Percentiles rank a stretch among this genome's conserved stretches.
phyloP scores from a whole-genome alignment of 2,888 invertebrate species.

The Drosophila fungiperda region DNA sequence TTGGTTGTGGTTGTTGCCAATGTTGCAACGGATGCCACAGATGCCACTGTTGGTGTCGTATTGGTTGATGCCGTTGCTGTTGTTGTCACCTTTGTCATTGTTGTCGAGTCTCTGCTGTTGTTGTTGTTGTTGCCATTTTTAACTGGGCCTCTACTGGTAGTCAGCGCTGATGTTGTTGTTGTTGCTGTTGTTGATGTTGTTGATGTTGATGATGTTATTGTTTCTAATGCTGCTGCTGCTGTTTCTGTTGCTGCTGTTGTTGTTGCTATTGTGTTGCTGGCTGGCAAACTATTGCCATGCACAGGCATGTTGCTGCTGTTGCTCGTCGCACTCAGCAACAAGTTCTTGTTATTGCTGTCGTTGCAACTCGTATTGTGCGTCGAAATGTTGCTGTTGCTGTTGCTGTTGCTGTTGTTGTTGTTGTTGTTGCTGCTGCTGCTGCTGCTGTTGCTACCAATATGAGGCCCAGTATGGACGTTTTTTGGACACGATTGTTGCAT shows the following conservation, averaged over 20 bases:
- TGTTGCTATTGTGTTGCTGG: conserved; percentile 52
- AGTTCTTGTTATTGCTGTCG: conserved; percentile 51
- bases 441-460: conserved; percentile 96
- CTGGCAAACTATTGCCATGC: conserved; percentile 71
- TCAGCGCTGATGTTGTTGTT: conserved; percentile 74
- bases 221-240: conserved; percentile 67
- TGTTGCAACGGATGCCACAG: conserved; percentile 58
- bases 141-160: conserved; percentile 85
- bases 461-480: conserved; percentile 99
- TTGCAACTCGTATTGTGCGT: conserved; percentile 13
- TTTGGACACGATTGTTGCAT: conserved; percentile 98
- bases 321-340: conserved; percentile 76
- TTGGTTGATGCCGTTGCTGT: conserved; percentile 60
- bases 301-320: conserved; percentile 44
- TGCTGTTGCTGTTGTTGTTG: conserved; percentile 40
- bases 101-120: conserved; percentile 72
- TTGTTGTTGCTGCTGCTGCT: conserved; percentile 79
- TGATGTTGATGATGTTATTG: conserved; percentile 58
- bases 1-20: conserved; percentile 65
- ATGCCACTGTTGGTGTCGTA: conserved; percentile 44
- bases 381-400: conserved; percentile 53
- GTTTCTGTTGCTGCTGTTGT: conserved; percentile 60
- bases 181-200: conserved; percentile 54
- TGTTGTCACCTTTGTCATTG: conserved; percentile 46
- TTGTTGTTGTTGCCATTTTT: conserved; percentile 72